phyloP scores from a whole-genome alignment of 2,113 vertebrate species.

The Zootoca vivipara region DNA sequence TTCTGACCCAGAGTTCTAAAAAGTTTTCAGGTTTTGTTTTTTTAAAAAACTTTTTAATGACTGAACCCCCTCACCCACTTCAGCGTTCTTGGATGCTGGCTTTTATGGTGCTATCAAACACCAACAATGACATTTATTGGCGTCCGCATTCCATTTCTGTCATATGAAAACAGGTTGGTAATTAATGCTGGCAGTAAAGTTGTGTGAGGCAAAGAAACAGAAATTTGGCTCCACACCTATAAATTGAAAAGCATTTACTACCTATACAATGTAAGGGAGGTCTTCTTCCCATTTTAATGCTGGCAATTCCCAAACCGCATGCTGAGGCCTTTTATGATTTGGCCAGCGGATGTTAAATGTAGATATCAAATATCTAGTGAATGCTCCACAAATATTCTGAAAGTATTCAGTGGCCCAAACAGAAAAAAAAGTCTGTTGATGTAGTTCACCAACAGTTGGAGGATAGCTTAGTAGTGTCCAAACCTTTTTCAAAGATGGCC shows the following conservation, averaged over 20 bases:
- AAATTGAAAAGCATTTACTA: slow-evolving; percentile 42
- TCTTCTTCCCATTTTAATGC: background rate
- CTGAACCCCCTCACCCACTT: slow-evolving; percentile 25
- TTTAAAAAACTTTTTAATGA: slow-evolving; percentile 15
- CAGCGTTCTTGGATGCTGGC: slow-evolving; percentile 36
- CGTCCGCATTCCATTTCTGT: slow-evolving; percentile 36
- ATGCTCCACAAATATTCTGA: no score
- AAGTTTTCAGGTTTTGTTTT: slow-evolving; percentile 1
- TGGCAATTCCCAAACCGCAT: background rate
- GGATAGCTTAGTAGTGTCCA: no score
- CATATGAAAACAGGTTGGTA: slow-evolving; percentile 47
- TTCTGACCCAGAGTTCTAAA: slow-evolving; percentile 39
- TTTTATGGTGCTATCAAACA: slow-evolving; percentile 58
- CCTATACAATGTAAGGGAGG: background rate
- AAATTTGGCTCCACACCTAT: slow-evolving; percentile 20
- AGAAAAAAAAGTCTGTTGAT: no score
- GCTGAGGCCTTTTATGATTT: no score
- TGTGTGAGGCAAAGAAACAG: slow-evolving; percentile 24
- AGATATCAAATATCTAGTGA: no score
- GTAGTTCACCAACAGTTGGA: no score
- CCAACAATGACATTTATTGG: slow-evolving; percentile 46
- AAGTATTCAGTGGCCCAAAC: no score
- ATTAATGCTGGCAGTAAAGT: slow-evolving; percentile 50
- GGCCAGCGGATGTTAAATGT: no score
- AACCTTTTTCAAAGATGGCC: no score